phyloP scores from a whole-genome alignment of 2,113 vertebrate genomes.

The Chionomys nivalis region DNA sequence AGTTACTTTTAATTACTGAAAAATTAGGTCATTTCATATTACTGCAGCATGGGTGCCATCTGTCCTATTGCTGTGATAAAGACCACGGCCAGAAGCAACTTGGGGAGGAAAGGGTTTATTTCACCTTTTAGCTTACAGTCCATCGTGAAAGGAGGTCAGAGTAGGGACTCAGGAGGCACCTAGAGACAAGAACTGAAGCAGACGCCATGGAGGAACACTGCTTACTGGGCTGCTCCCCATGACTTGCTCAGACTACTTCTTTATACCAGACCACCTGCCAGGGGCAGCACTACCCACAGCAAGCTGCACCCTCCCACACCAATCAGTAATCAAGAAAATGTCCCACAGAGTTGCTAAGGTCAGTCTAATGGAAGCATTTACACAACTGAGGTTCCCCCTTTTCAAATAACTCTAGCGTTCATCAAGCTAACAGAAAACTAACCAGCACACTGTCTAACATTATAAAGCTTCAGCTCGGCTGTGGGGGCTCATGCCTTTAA shows the following conservation, averaged over 20 bases:
- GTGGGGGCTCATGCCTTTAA: too few species aligned
- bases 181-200: not conserved
- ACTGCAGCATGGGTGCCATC: not conserved
- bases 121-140: not conserved
- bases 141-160: not conserved
- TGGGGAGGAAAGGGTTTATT: not conserved
- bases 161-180: not conserved
- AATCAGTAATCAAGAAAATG: not conserved
- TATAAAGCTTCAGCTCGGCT: not conserved
- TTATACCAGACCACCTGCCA: not conserved
- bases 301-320: not conserved
- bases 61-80: not conserved
- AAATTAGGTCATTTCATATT: not conserved
- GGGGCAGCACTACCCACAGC: not conserved
- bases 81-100: not conserved
- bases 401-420: not conserved
- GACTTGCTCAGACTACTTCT: not conserved
- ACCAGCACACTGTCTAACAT: not conserved
- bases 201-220: not conserved
- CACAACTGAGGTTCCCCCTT: not conserved
- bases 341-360: not conserved
- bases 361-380: not conserved
- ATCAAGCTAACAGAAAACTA: not conserved
- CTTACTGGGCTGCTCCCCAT: not conserved
- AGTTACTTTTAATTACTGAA: conserved; percentile 38